Conservation (phyloP, 2,888 invertebrate genomes). For the Dasysyrphus albostriatus region DNA sequence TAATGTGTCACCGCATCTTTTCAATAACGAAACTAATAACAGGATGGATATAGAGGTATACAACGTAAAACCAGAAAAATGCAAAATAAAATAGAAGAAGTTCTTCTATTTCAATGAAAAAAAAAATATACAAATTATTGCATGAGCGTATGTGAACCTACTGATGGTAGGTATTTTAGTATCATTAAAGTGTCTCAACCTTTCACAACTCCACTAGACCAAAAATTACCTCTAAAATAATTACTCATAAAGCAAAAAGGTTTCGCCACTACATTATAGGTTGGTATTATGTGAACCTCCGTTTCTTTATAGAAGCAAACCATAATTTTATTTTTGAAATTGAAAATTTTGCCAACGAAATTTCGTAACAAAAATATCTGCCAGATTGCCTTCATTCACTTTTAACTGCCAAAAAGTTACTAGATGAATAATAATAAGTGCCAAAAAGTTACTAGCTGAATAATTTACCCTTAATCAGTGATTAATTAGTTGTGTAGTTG, state of each 20-base stretch:
- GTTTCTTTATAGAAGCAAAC: too few species aligned
- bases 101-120: conserved; percentile 47
- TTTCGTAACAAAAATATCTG: too few species aligned
- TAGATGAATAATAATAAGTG: too few species aligned
- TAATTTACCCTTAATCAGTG: too few species aligned
- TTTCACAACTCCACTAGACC: conserved; percentile 71
- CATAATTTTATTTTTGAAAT: too few species aligned
- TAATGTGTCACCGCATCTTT: conserved; percentile 73
- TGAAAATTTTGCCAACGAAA: too few species aligned
- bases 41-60: conserved; percentile 33
- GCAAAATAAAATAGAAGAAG: neutral
- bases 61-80: conserved; percentile 14
- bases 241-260: conserved; percentile 28
- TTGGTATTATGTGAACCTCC: too few species aligned
- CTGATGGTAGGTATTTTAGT: neutral
- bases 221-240: conserved; percentile 38
- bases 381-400: too few species aligned
- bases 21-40: conserved; percentile 67
- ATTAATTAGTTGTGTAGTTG: too few species aligned
- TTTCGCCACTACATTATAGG: conserved; percentile 3
- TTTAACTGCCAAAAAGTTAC: too few species aligned
- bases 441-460: too few species aligned
- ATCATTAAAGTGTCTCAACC: conserved; percentile 70
- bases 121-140: conserved; percentile 12
- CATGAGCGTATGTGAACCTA: conserved; percentile 37